Conservation (phyloP, 2,113 vertebrate genomes). For the Bettongia penicillata region DNA sequence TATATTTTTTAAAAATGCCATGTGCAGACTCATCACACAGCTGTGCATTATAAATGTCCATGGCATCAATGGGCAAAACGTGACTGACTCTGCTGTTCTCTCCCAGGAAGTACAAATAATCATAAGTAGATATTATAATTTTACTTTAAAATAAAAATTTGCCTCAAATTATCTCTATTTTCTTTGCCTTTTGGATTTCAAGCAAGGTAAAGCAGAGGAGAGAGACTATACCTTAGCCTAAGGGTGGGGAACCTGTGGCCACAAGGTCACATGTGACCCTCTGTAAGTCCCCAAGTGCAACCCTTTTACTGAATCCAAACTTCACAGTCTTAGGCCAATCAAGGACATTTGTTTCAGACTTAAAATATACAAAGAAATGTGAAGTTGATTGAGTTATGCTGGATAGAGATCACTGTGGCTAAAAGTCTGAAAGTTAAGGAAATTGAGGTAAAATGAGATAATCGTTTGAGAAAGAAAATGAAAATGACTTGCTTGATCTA, state of each 20-base stretch:
- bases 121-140: not conserved
- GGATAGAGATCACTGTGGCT: not conserved
- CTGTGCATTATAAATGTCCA: too few relatives aligned
- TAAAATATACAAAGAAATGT: not conserved
- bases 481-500: not conserved
- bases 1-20: not conserved
- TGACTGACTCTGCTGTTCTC: too few relatives aligned
- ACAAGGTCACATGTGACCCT: not conserved
- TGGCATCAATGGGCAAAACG: too few relatives aligned
- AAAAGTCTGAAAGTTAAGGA: not conserved
- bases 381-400: not conserved
- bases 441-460: not conserved
- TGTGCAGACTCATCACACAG: too few relatives aligned
- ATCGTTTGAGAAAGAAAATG: not conserved
- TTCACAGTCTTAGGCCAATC: not conserved
- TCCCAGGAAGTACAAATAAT: not conserved
- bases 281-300: too few relatives aligned
- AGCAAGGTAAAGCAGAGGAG: not conserved
- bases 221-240: not conserved
- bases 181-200: not conserved
- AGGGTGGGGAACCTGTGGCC: too few relatives aligned
- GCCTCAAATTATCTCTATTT: not conserved
- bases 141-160: not conserved
- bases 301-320: not conserved
- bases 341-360: slow-evolving; percentile 23